Base-by-base conservation (phyloP, 53 echinoderm and acorn worm genomes). In the Astropecten irregularis region DNA sequence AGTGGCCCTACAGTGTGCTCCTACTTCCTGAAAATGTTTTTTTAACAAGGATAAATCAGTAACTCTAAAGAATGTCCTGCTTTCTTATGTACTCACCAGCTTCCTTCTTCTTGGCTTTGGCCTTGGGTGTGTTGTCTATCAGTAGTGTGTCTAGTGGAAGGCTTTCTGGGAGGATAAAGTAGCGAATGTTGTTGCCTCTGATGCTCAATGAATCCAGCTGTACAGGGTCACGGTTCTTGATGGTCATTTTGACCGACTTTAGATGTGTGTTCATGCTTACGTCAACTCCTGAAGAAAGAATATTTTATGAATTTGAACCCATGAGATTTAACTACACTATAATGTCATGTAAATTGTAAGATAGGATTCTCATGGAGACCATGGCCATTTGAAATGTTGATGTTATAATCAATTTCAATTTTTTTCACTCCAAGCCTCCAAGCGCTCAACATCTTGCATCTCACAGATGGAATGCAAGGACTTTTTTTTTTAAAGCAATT, bases 221-320 rank as follows among this genome's bases (percentile, higher is more conserved):
- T 14, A 93, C 91, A 0, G 92, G 85, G 73, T 96, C 93, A 33
- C 93, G 74, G 76, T 93, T 92, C 89, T 96, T 96, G 38, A 94
- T 88, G 7, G 96, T 96, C 91, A 96, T 91, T 72, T 96, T 96
- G 21, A 96, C 96, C 0, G 93, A 93, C 35, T 92, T 90, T 38
- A 96, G 62, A 85, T 96, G 96, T 62, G 96, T 96, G 66, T 96
- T 96, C 96, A 96, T 96, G 65, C 93, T 93, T 19, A 93, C 93
- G 65, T 96, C 96, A 39, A 96, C 96, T 55, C 96, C 96, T 96
- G 40, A 16, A 32, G 11, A 23, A 8, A 18, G 27, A n/a, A n/a
- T 19, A 32, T 36, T 15, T 65, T 36, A 10, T 65, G 59, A 59
- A 59, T 7, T 22, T 59, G 59, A 59, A 11, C 7, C 21, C 20